Base-by-base conservation (phyloP, 2,113 vertebrate species). In the Grus americana region DNA sequence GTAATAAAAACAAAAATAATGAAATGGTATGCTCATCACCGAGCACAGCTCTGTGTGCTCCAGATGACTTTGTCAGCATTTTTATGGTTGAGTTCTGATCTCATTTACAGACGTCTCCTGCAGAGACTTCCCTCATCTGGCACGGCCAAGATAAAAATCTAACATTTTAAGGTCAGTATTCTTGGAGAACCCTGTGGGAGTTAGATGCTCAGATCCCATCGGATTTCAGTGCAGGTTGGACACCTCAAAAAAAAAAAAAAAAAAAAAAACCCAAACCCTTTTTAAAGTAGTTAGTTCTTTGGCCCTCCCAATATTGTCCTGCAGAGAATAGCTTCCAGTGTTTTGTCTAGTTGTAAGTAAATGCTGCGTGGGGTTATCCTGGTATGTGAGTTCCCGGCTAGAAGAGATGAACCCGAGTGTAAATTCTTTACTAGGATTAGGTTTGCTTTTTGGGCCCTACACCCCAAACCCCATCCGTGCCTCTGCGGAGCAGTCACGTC, bases 1-100 rank as follows among this genome's bases (percentile, higher is more conserved):
- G 14, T 47, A 71, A 88, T 67, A 90, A 96, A 78, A 57, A 80
- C 52, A 80, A 62, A 90, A 94, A 59, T 81, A 92, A 75, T 75
- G 47, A 71, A 72, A 76, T 68, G 32, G 57, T 82, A 72, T 67
- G 30, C 47, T 94, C 76, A 57, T 95, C 83, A 58, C 66, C 7
- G 27, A 84, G 36, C 59, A 58, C 17, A 68, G 54, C 34, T 90
- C 86, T 75, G 26, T 62, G 54, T 3, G 5, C 73, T 91, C 66
- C 66, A 76, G 73, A 89, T 91, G 70, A 82, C 57, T 92, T 65
- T 68, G 70, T 92, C 85, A 92, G 78, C 30, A 0, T 72, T 92
- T 42, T 96, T 78, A 91, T 84, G 83, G 55, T 71, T 88, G 66
- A 94, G 52, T 73, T 93, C 92, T 97, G 86, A 94, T 91, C 92